Base-by-base conservation (phyloP, 2,797 vertebrate species). In the Mormyrops attenuatus region DNA sequence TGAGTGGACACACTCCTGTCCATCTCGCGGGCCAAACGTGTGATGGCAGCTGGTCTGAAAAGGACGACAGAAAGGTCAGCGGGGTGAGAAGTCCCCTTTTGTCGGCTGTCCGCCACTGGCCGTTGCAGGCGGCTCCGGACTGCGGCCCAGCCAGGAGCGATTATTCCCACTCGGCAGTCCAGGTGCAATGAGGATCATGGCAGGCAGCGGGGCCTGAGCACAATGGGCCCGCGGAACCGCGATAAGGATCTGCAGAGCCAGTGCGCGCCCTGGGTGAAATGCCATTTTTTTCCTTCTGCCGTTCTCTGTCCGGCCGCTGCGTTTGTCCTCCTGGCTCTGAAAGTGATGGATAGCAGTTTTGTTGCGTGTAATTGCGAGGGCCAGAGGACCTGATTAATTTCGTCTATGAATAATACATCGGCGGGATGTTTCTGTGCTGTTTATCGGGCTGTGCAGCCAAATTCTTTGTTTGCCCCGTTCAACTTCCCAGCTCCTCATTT, bases 131-230 rank as follows among this genome's bases (percentile, higher is more conserved):
- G 96, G 96, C 96, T 97, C 95, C 95, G 95, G 97, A 96, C 96
- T 96, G 96, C 96, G 96, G 96, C 96, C 96, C 97, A 97, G 97
- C 96, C 97, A 97, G 97, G 97, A 97, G 97, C 98, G 97, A 98
- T 98, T 98, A 98, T 99, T 99, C 98, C 97, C 96, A 96, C 96
- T 89, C 85, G 91, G 92, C 94, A 95, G 95, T 95, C 94, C 93
- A 94, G 95, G 94, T 95, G 94, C 94, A 96, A 94, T 95, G 94
- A 95, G 95, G 95, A 93, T 94, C 94, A 96, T 96, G 96, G 96
- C 96, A 95, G 94, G 92, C 91, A 89, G 92, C 95, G 94, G 96
- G 96, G 96, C 96, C 38, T 94, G 93, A 93, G 91, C 94, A 96
- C 96, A 96, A 96, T 96, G 93, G 95, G 95, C 93, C 94, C 93